Evolutionary conservation across 2,113 vertebrate species (phyloP), one percentile per base, ranked within the genome.

Genomic region (Amphiprion percula): DNA sequence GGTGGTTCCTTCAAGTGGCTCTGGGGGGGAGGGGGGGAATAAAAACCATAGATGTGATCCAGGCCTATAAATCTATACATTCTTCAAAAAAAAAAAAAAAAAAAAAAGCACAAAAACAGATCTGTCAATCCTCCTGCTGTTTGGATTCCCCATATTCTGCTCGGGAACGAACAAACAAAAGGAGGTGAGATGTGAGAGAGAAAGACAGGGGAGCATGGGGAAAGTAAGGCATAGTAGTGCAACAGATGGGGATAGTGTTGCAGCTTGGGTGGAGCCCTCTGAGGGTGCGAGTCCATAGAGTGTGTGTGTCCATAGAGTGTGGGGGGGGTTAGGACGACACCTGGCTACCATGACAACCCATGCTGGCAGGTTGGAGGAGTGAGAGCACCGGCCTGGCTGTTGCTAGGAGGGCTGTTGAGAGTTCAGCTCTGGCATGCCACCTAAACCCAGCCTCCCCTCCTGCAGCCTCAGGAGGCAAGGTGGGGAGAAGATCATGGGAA

Each of bases 161-260:
- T 88, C 10, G 8, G 61, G 70, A 77, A 72, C 14, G 19, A 69
- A 53, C 74, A 79, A 82, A 87, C 77, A 80, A 68, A 61, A 72
- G 76, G 63, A 72, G 73, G 56, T 6, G 65, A 68, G 65, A 44
- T 21, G 68, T 64, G 77, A 58, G 63, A 33, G 58, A n/a, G 53
- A 28, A 15, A 11, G 59, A 70, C 44, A 78, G 74, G 41, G 73
- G 63, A 79, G 72, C 55, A 49, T 26, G 47, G 55, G 82, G 83
- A 76, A 84, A 90, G 83, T 95, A 95, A 95, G 94, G 94, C 92
- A 93, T 89, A 91, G 80, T 85, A 91, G 90, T 90, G 91, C 92
- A 94, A 93, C 92, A 93, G 88, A 94, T 92, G 91, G 90, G 90
- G 91, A 83, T 89, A 87, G 85, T 91, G 93, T 88, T 92, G 92